phyloP scores from a whole-genome alignment of 2,113 vertebrate species.

The Phalacrocorax carbo region DNA sequence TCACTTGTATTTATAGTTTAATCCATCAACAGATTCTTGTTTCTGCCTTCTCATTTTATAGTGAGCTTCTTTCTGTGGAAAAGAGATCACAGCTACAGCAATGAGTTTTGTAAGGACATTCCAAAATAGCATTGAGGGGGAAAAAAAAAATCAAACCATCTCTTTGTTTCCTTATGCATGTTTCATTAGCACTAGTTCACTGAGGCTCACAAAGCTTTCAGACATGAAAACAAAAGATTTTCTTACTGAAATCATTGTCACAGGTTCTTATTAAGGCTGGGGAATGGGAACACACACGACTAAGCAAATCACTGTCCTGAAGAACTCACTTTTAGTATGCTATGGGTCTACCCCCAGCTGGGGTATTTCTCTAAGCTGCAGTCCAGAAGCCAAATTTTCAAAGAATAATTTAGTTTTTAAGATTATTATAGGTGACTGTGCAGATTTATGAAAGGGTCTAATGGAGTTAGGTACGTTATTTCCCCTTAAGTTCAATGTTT shows the following conservation, averaged over 20 bases:
- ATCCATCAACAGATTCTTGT: constrained; percentile 43
- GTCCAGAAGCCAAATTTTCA: not conserved
- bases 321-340: not conserved
- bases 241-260: not conserved
- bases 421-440: not conserved
- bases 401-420: not conserved
- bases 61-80: not conserved
- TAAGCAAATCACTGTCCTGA: not conserved
- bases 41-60: constrained; percentile 24
- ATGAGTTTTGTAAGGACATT: not conserved
- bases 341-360: fast-evolving
- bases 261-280: not conserved
- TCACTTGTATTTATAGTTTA: constrained; percentile 45
- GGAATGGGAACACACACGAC: not conserved
- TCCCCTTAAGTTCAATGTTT: fast-evolving
- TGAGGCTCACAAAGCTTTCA: not conserved
- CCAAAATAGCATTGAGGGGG: not conserved
- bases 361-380: not conserved
- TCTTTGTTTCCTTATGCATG: not conserved
- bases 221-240: not conserved
- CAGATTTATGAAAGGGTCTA: not conserved
- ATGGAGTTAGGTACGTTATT: not conserved
- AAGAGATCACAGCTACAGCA: not conserved
- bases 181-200: not conserved
- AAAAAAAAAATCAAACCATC: not conserved